phyloP scores from a whole-genome alignment of 1,140 invertebrate genomes.

The Brevipalpus yothersi region DNA sequence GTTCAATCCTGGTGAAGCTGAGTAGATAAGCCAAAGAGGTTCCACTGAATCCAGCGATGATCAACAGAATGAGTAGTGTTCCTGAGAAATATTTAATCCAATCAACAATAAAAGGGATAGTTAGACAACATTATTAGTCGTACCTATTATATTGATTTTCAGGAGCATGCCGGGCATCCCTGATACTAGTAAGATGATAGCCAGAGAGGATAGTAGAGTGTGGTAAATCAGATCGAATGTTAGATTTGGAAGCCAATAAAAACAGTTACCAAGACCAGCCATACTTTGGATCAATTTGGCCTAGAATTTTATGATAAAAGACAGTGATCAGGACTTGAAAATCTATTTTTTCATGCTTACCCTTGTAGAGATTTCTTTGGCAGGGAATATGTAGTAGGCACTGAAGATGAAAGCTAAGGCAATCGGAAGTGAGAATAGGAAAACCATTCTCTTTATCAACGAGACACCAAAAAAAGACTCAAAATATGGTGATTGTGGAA shows the following conservation, averaged over 20 bases:
- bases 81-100: background rate
- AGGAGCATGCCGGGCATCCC: background rate
- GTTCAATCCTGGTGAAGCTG: slow-evolving; percentile 8
- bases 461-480: too few relatives aligned
- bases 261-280: slow-evolving; percentile 6
- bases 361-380: background rate
- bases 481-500: too few relatives aligned
- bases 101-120: background rate
- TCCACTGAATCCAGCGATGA: slow-evolving; percentile 9
- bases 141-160: background rate
- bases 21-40: slow-evolving; percentile 13
- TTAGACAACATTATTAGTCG: background rate
- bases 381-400: background rate
- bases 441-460: too few relatives aligned
- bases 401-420: background rate
- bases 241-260: slow-evolving; percentile 10
- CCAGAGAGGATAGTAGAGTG: slow-evolving; percentile 1
- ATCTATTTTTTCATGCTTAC: background rate
- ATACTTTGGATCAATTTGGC: slow-evolving; percentile 13
- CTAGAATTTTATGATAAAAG: slow-evolving; percentile 2
- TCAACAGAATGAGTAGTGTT: background rate
- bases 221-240: slow-evolving; percentile 8
- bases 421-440: too few relatives aligned
- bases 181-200: slow-evolving; percentile 3
- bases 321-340: background rate